Percentiles rank a stretch among this genome's conserved stretches.
Conservation (phyloP, 2,113 vertebrate genomes). For the Oreocharis arfaki region DNA sequence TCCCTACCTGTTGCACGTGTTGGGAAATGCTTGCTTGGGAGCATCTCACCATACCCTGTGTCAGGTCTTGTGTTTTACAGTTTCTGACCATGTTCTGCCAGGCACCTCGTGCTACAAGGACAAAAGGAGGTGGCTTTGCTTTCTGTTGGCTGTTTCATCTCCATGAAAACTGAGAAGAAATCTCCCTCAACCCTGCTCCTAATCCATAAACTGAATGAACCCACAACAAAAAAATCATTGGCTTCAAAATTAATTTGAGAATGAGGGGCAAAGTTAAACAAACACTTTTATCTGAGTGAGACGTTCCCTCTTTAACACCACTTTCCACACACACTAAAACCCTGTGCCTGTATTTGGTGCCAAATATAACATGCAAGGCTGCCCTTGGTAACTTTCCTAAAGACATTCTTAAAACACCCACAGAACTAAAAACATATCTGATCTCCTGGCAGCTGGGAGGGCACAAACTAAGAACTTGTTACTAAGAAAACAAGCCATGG, state of each 20-base stretch:
- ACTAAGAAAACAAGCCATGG: not conserved
- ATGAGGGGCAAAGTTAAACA: not conserved
- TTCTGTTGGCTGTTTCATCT: not conserved
- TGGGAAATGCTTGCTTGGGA: not conserved
- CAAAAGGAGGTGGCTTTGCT: not conserved
- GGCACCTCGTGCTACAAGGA: not conserved
- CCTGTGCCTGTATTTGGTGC: not conserved
- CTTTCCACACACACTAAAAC: not conserved
- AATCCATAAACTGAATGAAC: not conserved
- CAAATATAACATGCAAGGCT: not conserved
- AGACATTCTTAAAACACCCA: not conserved
- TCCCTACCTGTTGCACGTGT: not conserved
- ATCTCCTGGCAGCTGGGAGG: not conserved
- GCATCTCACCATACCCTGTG: not conserved
- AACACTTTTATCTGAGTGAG: not conserved
- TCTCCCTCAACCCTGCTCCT: not conserved
- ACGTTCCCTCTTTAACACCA: not conserved
- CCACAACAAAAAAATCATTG: not conserved
- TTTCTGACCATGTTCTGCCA: not conserved
- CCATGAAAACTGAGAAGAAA: not conserved
- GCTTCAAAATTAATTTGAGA: not conserved
- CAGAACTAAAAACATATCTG: not conserved
- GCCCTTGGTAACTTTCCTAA: not conserved
- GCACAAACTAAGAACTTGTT: not conserved
- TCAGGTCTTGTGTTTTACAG: not conserved